Evolutionary conservation across 1,140 invertebrate genomes (phyloP).

Genomic region (Neotoxoptera formosana): DNA sequence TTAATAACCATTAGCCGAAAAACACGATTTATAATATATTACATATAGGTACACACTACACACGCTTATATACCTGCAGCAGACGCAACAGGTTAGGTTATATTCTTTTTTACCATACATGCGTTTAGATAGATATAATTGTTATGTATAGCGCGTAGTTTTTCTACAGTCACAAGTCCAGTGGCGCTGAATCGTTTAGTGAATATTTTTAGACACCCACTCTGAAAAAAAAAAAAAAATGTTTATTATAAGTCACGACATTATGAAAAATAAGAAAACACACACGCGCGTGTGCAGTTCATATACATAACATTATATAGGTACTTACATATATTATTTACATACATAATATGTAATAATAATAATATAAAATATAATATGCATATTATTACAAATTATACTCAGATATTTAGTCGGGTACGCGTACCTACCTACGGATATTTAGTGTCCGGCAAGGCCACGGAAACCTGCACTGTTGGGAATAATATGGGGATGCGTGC

Average conservation of each 20-base stretch:
- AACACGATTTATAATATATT: not conserved
- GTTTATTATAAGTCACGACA: not conserved
- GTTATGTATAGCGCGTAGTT: not conserved
- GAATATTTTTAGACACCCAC: not conserved
- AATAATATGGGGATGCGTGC: not conserved
- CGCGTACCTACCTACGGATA: too few relatives aligned
- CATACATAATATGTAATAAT: too few relatives aligned
- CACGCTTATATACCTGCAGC: not conserved
- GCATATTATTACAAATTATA: not conserved
- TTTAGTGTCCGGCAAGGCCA: not conserved
- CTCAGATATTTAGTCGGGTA: not conserved
- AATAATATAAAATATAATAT: not conserved
- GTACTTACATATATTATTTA: too few relatives aligned
- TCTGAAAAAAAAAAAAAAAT: not conserved
- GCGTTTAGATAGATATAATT: not conserved
- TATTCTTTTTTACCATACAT: not conserved
- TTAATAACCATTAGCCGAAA: not conserved
- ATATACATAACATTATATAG: not conserved
- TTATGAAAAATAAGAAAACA: not conserved
- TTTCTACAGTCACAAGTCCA: not conserved
- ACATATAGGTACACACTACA: too few relatives aligned
- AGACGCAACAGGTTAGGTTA: not conserved
- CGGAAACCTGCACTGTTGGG: not conserved
- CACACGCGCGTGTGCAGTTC: not conserved
- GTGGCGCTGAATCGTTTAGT: not conserved